phyloP scores from a whole-genome alignment of 2,797 vertebrate genomes.

The Petrocephalus sullivani region DNA sequence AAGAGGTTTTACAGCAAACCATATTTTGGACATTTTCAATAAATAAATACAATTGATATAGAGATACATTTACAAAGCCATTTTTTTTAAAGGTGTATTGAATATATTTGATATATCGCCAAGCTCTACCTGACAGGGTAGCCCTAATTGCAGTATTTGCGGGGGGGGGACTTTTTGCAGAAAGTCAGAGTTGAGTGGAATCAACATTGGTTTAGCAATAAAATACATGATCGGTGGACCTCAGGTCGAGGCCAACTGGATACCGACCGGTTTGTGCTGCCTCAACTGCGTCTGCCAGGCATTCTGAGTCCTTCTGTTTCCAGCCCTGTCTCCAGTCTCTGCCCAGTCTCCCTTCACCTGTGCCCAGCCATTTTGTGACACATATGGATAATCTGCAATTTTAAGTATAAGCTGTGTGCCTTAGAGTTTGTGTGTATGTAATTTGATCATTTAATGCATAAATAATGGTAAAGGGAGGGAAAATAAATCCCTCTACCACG shows the following conservation, averaged over 20 bases:
- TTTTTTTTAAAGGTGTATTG: neutral
- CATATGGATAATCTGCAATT: neutral
- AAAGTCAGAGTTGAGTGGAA: neutral
- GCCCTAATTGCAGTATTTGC: neutral
- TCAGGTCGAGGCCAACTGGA: neutral
- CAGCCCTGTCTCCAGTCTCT: neutral
- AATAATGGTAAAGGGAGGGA: neutral
- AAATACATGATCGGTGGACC: neutral
- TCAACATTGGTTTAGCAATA: neutral
- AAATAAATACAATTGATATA: neutral
- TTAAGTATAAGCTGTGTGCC: neutral
- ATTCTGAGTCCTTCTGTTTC: neutral
- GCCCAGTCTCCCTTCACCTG: neutral
- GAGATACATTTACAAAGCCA: neutral
- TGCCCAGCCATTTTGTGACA: neutral
- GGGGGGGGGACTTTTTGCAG: neutral
- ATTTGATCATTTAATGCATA: neutral
- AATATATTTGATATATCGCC: neutral
- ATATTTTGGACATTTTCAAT: neutral
- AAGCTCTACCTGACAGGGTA: neutral
- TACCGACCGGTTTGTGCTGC: neutral
- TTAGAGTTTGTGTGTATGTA: neutral
- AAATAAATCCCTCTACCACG: neutral
- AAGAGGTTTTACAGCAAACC: neutral
- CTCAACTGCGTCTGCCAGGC: neutral